Evolutionary conservation across 2,113 vertebrate species (phyloP), one percentile per base, ranked within the genome.

Genomic region (Notothenia coriiceps): DNA sequence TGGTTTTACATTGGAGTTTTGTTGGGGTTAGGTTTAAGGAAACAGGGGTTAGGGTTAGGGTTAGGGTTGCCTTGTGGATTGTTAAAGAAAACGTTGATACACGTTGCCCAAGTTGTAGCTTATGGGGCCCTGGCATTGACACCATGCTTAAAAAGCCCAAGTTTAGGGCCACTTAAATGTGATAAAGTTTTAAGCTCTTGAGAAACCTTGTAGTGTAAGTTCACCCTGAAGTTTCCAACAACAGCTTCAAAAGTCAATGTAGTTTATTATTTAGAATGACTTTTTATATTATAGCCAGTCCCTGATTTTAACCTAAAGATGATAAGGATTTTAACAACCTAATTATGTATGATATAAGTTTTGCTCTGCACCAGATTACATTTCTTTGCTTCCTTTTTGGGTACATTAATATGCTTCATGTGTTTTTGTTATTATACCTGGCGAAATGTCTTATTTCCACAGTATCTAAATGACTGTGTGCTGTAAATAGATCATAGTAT

Each of bases 141-240:
- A 40, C 7, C 35, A 40, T 40, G 35, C 6, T 40, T 40, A 40
- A 40, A 40, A 40, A 22, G 47, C 50, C n/a, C 18, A 69, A 33
- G 51, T 47, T 11, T 22, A 10, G 33, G n/a, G 60, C 17, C n/a
- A 44, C 69, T 77, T 46, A 1, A 10, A 60, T 10, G 69, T 1
- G 4, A 13, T 59, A 29, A 3, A 25, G 61, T 61, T 77, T 29
- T 67, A 72, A 73, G 49, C 25, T 77, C 68, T 51, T 6, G 10
- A 4, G n/a, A 25, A n/a, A n/a, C 10, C 11, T 22, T 10, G 43
- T 46, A 50, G 9, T 44, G 13, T 55, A 43, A 18, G 55, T 7
- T 7, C 17, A 64, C 47, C 52, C 49, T 71, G 46, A 29, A 25
- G 22, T 22, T 8, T n/a, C 15, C 5, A 40, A 40, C 35, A 5